Evolutionary conservation across 2,888 invertebrate species (phyloP).

Genomic region (Operophtera brumata): DNA sequence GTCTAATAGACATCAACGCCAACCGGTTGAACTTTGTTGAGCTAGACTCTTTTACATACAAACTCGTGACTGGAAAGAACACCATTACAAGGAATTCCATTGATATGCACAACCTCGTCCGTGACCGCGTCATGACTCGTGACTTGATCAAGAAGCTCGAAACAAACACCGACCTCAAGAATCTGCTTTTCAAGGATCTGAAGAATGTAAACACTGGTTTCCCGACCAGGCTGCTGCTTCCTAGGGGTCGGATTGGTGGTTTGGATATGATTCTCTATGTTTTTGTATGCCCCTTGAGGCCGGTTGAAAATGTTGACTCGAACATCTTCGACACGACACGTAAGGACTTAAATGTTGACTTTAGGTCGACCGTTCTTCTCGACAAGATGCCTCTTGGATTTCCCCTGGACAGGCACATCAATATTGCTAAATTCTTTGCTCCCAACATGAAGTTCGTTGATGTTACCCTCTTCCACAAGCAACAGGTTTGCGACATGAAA

Average conservation of each 20-base stretch:
- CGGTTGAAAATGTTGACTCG: constrained; percentile 63
- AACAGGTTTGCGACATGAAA: constrained; percentile 69
- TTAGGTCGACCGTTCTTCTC: constrained; percentile 66
- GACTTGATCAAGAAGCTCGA: constrained; percentile 83
- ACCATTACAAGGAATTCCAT: constrained; percentile 82
- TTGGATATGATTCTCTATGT: constrained; percentile 83
- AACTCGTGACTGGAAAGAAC: constrained; percentile 83
- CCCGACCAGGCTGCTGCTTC: constrained; percentile 86
- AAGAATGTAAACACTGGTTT: constrained; percentile 82
- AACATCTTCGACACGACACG: constrained; percentile 63
- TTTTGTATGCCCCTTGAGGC: constrained; percentile 79
- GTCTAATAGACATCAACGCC: constrained; percentile 77
- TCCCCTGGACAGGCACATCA: constrained; percentile 85
- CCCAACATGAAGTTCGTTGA: constrained; percentile 86
- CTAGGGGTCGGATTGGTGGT: constrained; percentile 85
- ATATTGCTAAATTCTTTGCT: constrained; percentile 80
- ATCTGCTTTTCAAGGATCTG: constrained; percentile 57
- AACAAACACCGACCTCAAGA: constrained; percentile 66
- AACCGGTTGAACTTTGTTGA: constrained; percentile 84
- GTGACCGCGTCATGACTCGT: constrained; percentile 84
- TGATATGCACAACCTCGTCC: constrained; percentile 84
- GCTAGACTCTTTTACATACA: constrained; percentile 82
- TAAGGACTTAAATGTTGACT: constrained; percentile 64
- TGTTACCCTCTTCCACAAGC: constrained; percentile 83
- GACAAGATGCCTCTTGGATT: constrained; percentile 78